Base-by-base conservation (phyloP, 2,113 vertebrate genomes). In the Tetraodon nigroviridis region DNA sequence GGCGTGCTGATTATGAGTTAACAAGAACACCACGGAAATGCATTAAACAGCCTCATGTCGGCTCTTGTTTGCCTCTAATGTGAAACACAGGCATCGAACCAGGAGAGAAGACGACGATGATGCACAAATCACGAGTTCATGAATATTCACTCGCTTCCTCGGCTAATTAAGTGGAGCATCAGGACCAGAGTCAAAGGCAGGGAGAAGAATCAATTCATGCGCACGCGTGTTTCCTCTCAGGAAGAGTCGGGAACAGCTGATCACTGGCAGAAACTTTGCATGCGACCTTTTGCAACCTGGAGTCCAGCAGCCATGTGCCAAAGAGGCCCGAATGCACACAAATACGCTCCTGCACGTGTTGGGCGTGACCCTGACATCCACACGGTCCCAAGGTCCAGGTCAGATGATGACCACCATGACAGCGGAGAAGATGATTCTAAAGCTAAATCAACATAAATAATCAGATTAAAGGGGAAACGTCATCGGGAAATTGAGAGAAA, bases 61-160 rank as follows among this genome's bases (percentile, higher is more conserved):
- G 21, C 50, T 40, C 68, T 19, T 21, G 61, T 64, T 65, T 55
- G 7, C 45, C 48, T 67, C 37, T 47, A 8, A 47, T 50, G 40
- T 8, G 1, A 21, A 47, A 60, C 66, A 24, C 71, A 65, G 11
- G 32, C 58, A 52, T 58, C 27, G 56, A 52, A 59, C 67, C 65
- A 63, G 71, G 67, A 64, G 63, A 50, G 27, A 18, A 60, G 40
- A 48, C 14, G 37, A 4, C 46, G 62, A 70, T 69, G 78, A 81
- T 78, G 73, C 75, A 78, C 75, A 74, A 77, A 80, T 69, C 72
- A 75, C 46, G 44, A 69, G 51, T 17, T 41, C 45, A 49, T 84
- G 73, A 84, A 83, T 84, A 83, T 86, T 79, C 79, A 84, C 75
- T 59, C 29, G 4, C 59, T n/a, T 56, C 67, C 80, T 73, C 71